These are phyloP conservation scores for Polymixis lichenea DNA, from an alignment of 2,888 invertebrate species.

Conservation along the genomic window DNA sequence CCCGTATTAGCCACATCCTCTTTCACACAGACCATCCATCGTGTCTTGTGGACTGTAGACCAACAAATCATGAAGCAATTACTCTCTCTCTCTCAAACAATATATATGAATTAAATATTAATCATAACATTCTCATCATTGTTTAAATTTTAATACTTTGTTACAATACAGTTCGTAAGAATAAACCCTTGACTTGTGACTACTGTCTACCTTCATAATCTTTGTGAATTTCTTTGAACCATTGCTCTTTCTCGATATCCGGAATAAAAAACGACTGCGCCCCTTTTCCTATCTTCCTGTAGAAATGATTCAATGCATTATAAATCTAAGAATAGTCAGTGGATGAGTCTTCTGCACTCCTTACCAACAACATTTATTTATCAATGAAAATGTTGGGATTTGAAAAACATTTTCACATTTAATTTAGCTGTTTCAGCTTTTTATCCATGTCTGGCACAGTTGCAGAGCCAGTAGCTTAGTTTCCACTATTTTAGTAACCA, in stretches of 20 bases:
- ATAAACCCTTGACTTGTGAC: slow-evolving; percentile 18
- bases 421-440: neutral
- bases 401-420: neutral
- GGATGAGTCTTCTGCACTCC: neutral
- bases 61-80: slow-evolving; percentile 54
- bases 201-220: slow-evolving; percentile 11
- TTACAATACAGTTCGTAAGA: slow-evolving; percentile 61
- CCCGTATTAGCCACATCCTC: neutral
- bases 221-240: slow-evolving; percentile 12
- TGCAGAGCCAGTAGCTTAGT: neutral
- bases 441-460: neutral
- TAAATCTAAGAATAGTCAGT: slow-evolving; percentile 11
- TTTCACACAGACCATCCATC: slow-evolving; percentile 33
- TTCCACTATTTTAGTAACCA: slow-evolving; percentile 5
- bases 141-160: slow-evolving; percentile 67
- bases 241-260: neutral
- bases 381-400: neutral
- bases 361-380: neutral
- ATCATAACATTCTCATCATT: slow-evolving; percentile 74
- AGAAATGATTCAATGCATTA: neutral
- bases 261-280: neutral
- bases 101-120: slow-evolving; percentile 66
- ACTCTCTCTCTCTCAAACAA: slow-evolving; percentile 63
- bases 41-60: slow-evolving; percentile 14
- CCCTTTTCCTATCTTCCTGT: neutral